phyloP scores from a whole-genome alignment of 2,113 vertebrate species.

The Pedionomus torquatus region DNA sequence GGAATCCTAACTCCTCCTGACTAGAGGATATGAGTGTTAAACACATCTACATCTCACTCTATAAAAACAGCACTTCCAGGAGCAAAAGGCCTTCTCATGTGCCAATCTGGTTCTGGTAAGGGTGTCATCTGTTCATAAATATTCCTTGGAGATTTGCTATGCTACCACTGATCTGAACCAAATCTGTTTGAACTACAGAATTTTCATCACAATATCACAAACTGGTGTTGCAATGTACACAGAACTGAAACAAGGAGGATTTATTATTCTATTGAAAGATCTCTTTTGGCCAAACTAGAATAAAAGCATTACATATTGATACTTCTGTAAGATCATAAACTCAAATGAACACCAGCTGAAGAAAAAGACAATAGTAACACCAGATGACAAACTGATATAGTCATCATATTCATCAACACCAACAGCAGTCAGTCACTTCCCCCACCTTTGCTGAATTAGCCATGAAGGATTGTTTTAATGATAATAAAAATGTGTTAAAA shows the following conservation, averaged over 20 bases:
- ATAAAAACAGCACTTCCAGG: slow-evolving; percentile 11
- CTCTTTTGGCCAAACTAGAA: background rate
- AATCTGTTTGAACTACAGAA: slow-evolving; percentile 20
- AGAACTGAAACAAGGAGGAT: background rate
- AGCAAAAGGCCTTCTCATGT: slow-evolving; percentile 19
- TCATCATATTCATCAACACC: slow-evolving; percentile 26
- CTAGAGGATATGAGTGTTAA: background rate
- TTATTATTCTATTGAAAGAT: background rate
- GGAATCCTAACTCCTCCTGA: background rate
- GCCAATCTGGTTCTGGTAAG: background rate
- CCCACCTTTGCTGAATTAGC: background rate
- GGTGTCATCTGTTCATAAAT: slow-evolving; percentile 56
- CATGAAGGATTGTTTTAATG: background rate
- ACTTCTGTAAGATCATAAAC: background rate
- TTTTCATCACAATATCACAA: slow-evolving; percentile 36
- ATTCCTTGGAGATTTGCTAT: background rate
- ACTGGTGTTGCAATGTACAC: background rate
- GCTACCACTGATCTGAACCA: slow-evolving; percentile 26
- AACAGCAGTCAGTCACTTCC: background rate
- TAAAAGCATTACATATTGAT: background rate
- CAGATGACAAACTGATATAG: slow-evolving; percentile 4
- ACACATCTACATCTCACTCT: background rate
- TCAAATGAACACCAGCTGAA: slow-evolving; percentile 21
- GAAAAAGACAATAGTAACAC: background rate
- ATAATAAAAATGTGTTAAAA: slow-evolving; percentile 2